Base-by-base conservation (phyloP, 2,888 invertebrate species). In the Apotomis turbidana region DNA sequence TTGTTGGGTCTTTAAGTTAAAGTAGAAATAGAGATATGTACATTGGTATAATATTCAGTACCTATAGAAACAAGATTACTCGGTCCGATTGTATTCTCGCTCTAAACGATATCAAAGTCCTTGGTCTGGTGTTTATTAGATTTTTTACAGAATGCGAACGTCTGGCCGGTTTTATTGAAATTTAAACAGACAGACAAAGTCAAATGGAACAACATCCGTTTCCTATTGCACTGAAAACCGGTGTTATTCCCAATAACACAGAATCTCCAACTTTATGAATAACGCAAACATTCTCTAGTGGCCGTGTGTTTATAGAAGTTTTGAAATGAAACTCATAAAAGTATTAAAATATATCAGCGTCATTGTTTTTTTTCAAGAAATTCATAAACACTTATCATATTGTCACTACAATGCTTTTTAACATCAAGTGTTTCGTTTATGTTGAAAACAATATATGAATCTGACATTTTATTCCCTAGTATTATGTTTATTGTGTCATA, bases 201-300 rank as follows among this genome's bases (percentile, higher is more conserved):
- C 79, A 80, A 83, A 84, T 85, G 79, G 76, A 83, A 84, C 80
- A 86, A 87, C 90, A 90, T 91, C 91, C 90, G 90, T 84, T 91
- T 90, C 90, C 90, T 85, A 84, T 81, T 76, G 81, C 80, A 79
- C 78, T 83, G 82, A 84, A 83, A 78, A 75, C 77, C 79, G 77
- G 85, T 87, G 83, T 87, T 87, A 79, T 85, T 85, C 76, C 75
- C 78, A 81, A 85, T 81, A 85, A 68, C 71, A 81, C 80, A 83
- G 76, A 82, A 77, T 76, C 71, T 76, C 74, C 72, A 67, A 75
- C 75, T 76, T 73, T 78, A 77, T 75, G 75, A 49, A 71, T 49
- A 73, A 72, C 60, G 41, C 10, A 62, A 68, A 67, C 55, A 57
- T 60, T 44, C n/a, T 59, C 46, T 60, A 49, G 71, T 66, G 13